A percentile compares a stretch with the other conserved stretches of the same genome.
Conservation (phyloP, 2,888 invertebrate species). For the Phyllotreta striolata region DNA sequence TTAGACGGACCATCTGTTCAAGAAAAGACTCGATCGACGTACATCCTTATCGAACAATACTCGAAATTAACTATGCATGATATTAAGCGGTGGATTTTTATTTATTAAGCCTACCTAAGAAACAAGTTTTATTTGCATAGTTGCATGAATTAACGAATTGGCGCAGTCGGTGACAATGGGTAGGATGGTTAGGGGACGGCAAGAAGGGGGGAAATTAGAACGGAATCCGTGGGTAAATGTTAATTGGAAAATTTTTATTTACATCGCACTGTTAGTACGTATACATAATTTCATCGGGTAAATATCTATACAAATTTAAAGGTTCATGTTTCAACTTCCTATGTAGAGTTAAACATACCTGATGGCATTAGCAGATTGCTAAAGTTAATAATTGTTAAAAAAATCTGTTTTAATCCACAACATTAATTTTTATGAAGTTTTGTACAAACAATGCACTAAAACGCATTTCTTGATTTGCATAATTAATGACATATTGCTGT, state of each 20-base stretch:
- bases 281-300: background rate
- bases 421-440: too few species aligned
- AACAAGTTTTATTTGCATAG: slow-evolving; percentile 46
- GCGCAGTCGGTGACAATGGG: slow-evolving; percentile 40
- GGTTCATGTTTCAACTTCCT: too few species aligned
- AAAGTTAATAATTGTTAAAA: too few species aligned
- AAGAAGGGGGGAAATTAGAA: background rate
- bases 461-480: too few species aligned
- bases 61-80: slow-evolving; percentile 48
- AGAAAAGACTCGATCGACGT: slow-evolving; percentile 33
- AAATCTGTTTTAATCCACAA: too few species aligned
- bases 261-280: too few species aligned
- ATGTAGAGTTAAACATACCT: too few species aligned
- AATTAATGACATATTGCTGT: too few species aligned
- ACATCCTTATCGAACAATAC: slow-evolving; percentile 41
- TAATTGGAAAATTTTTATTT: too few species aligned
- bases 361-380: too few species aligned
- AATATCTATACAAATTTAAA: too few species aligned
- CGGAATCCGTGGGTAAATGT: background rate
- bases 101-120: slow-evolving; percentile 40
- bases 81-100: slow-evolving; percentile 44
- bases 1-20: slow-evolving; percentile 35
- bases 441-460: too few species aligned
- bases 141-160: slow-evolving; percentile 43
- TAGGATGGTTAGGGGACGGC: slow-evolving; percentile 19